Base-by-base conservation (phyloP, 2,888 invertebrate species). In the Lordiphosa andalusiaca region DNA sequence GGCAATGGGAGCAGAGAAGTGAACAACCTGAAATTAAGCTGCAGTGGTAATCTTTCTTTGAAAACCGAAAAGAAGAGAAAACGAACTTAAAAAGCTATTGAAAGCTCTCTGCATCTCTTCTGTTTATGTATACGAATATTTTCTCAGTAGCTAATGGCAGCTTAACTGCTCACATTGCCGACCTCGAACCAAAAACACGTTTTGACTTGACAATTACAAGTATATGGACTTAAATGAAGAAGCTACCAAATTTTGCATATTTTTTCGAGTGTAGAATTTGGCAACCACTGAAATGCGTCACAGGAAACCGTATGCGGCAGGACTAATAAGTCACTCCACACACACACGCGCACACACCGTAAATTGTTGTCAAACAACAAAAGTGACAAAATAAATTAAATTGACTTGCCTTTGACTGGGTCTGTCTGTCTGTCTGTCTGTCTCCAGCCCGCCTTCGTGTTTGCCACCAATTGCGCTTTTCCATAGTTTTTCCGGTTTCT, bases 341-440 rank as follows among this genome's bases (percentile, higher is more conserved):
- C 46, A 37, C 53, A 42, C 48, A 56, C 53, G 37, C 47, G 13
- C 54, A 39, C 51, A 53, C 49, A 42, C 42, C 50, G 55, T 60
- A 58, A 69, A 65, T 60, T 60, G 64, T 56, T 62, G 66, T 33
- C 62, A 70, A 74, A 76, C 72, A 77, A 71, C 71, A 78, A 73
- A 74, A 80, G 76, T 80, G 80, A 69, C 73, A 82, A 80, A 78
- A 78, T 82, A 78, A 78, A 82, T 77, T 82, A 82, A 77, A 77
- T 77, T 77, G 62, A 75, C 75, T 81, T 70, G 68, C 68, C 64
- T 64, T 67, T 75, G 70, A 71, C 74, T 53, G 38, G 16, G 51
- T 46, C 12, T 40, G 39, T 41, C 37, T 21, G 12, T 40, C 23
- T 13, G n/a, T 10, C 19, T 19, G 19, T 2, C 25, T 25, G 25